Base-by-base conservation (phyloP, 2,797 vertebrate species). In the Tamandua tetradactyla region DNA sequence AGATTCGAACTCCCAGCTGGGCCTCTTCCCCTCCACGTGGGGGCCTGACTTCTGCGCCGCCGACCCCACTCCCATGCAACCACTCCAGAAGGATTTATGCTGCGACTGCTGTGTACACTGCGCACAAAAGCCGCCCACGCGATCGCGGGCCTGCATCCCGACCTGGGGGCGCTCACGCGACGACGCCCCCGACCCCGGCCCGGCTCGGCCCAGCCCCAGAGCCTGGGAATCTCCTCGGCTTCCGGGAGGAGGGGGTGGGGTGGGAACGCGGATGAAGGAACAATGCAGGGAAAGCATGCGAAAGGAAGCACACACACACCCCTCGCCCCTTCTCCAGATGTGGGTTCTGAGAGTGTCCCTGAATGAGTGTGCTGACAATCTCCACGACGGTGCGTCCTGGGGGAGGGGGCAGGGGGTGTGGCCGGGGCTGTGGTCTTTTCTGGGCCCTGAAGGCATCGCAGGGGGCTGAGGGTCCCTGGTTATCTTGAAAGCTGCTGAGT, bases 221-320 rank as follows among this genome's bases (percentile, higher is more conserved):
- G 74, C 82, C 91, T 96, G 94, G 94, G 96, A 95, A 94, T 30
- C 30, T 69, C 72, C n/a, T n/a, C 1, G 27, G 80, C 7, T 18
- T 62, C 40, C 6, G 0, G 83, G 52, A 76, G 49, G 30, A 37
- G 81, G 49, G 87, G 91, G 78, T 42, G 40, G 91, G 92, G 68
- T 91, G 93, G 93, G 89, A 93, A 79, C 22, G 5, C 20, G 62
- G 35, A 35, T 13, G 22, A 37, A 14, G 1, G 49, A 82, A 95
- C 92, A 75, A 86, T 74, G 40, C 12, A 61, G 96, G 47, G 75
- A 86, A 89, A 76, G 71, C 49, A 61, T 42, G 17, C 3, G 5
- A 35, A 40, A 74, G 66, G 87, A 85, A 87, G 8, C 64, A 61
- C 47, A 8, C 47, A 8, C 47, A 9, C 47, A 47, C 10, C 78